Base-by-base conservation (phyloP, 2,797 vertebrate genomes). In the Hippopotamyrus pictus region DNA sequence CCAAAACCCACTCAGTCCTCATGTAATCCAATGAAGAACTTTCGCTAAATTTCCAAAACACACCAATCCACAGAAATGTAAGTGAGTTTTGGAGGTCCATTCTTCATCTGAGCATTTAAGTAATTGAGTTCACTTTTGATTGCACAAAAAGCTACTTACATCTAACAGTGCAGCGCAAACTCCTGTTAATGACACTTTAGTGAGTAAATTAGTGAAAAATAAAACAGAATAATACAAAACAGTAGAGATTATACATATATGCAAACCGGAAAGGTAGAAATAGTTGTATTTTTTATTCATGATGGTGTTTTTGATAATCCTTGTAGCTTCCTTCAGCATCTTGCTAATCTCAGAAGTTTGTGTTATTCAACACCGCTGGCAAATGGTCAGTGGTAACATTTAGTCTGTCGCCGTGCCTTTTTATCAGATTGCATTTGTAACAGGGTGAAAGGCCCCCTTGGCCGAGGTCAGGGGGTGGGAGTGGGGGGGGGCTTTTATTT, bases 351-450 rank as follows among this genome's bases (percentile, higher is more conserved):
- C n/a, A 6, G 41, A 62, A 33, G 54, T 37, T 41, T 76, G 29
- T 44, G 29, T 4, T 76, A 82, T 50, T 57, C 37, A 17, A 48
- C n/a, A 46, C 25, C 8, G 3, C 73, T 90, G 89, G 90, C 90
- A 88, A 91, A 88, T 90, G 90, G 88, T 90, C 90, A 91, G 73
- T 48, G 90, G 69, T 57, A 88, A 91, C 90, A 92, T 91, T 90
- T 89, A 44, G 91, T 83, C 91, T 90, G 88, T 90, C 48, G 62
- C 89, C 85, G 87, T 90, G 86, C 62, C 87, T 90, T 90, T 92
- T 95, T 95, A 95, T 95, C 95, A 94, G 94, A 94, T 95, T 93
- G 94, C 93, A 94, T 94, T 93, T 92, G 91, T 92, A 93, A 94
- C 93, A 93, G 86, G 89, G 48, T 25, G 84, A 92, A 91, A 92